Conservation (phyloP, 2,113 vertebrate genomes). For the Polyodon spathula region DNA sequence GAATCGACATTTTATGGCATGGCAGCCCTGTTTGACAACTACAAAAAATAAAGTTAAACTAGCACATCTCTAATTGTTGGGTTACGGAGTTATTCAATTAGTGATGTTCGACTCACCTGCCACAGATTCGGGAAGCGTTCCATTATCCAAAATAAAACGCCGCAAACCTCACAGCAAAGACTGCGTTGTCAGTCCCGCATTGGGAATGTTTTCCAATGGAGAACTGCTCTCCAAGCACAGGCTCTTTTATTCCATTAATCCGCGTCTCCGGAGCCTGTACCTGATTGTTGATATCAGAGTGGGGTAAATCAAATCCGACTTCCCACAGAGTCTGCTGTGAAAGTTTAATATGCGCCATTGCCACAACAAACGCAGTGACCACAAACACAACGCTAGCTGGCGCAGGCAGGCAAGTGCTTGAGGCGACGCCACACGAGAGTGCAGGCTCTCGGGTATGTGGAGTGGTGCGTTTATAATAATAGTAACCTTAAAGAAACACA, state of each 20-base stretch:
- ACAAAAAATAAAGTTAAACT: no score
- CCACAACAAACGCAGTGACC: conserved; percentile 1
- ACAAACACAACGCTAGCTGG: no score
- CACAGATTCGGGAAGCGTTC: no score
- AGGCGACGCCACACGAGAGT: no score
- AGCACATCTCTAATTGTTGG: no score
- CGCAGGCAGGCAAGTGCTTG: no score
- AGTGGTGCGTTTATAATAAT: no score
- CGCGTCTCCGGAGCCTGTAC: conserved; percentile 24
- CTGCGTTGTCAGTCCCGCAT: conserved; percentile 14
- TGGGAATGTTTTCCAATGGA: conserved; percentile 10
- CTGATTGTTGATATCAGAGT: neutral
- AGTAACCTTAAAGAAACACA: no score
- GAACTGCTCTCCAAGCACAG: conserved; percentile 15
- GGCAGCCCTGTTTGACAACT: no score
- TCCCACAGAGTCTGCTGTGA: neutral
- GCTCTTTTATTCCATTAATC: conserved; percentile 13
- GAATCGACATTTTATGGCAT: no score
- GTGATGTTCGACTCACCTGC: conserved; percentile 69
- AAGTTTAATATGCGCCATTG: conserved; percentile 1
- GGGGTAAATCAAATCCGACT: neutral
- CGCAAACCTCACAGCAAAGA: neutral
- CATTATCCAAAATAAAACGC: neutral
- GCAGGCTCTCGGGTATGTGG: no score
- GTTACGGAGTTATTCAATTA: neutral